Evolutionary conservation across 2,888 invertebrate genomes (phyloP), one percentile per base, ranked within the genome.

Genomic region (Linhomoeus sp.): DNA sequence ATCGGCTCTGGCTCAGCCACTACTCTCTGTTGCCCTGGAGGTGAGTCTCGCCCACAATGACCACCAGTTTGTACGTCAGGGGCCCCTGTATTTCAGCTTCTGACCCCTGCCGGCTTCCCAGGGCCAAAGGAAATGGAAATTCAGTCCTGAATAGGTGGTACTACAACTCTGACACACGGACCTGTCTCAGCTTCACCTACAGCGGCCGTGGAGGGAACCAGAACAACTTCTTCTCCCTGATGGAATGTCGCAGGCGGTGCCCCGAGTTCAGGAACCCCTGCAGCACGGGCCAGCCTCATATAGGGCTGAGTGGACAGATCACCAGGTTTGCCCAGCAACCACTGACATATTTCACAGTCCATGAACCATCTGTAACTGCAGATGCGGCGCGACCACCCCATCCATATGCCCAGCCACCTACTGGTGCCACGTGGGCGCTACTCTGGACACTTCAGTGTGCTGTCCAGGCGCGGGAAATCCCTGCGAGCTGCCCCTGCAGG

Each of bases 41-140:
- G 50, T 50, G 29, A 29, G 12, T 29, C 29, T 29, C n/a, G n/a
- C n/a, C n/a, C n/a, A n/a, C n/a, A n/a, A n/a, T n/a, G n/a, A n/a
- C n/a, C n/a, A n/a, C n/a, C n/a, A n/a, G n/a, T n/a, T n/a, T n/a
- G n/a, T n/a, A n/a, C n/a, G n/a, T n/a, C n/a, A n/a, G n/a, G n/a
- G n/a, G n/a, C n/a, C n/a, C n/a, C n/a, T n/a, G n/a, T n/a, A 2
- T 41, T 46, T 33, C 47, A 54, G 60, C 62, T 19, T 50, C 56
- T 33, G 63, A 63, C 48, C 54, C 55, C 23, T 63, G 63, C 48
- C 54, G 56, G 20, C 58, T 61, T 47, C 63, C 63, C 2, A 46
- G 61, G 45, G 58, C 58, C 49, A 48, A 55, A 15, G 63, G 63
- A 29, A 52, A 56, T 22, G 63, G 63, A 37, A 61, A 56, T 40